Evolutionary conservation across 2,888 invertebrate species (phyloP).

Genomic region (Monochamus alternatus): DNA sequence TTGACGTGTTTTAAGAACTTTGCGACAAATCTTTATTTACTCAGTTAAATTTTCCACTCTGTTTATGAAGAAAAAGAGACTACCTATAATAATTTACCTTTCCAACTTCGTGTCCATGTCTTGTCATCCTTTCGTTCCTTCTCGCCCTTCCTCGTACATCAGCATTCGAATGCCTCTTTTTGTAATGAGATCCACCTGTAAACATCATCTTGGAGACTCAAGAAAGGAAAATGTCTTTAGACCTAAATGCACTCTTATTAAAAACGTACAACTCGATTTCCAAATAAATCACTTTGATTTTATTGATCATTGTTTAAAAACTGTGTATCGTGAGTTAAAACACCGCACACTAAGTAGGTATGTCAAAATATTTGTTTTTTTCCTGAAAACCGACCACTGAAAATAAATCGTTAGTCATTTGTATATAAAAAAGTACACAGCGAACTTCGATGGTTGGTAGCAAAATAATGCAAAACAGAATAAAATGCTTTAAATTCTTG

Average conservation of each 20-base stretch:
- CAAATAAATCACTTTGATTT: conserved; percentile 38
- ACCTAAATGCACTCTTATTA: conserved; percentile 36
- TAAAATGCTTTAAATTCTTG: background rate
- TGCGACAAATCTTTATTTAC: too few species aligned
- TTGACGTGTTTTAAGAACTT: too few species aligned
- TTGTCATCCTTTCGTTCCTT: conserved; percentile 60
- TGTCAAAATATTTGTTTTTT: conserved; percentile 15
- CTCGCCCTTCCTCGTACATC: conserved; percentile 57
- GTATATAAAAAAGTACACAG: background rate
- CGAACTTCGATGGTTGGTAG: too few species aligned
- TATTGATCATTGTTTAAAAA: conserved; percentile 39
- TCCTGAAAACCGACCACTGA: conserved; percentile 19
- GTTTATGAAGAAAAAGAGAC: too few species aligned
- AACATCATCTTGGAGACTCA: conserved; percentile 77
- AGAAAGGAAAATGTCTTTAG: conserved; percentile 34
- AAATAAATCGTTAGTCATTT: conserved; percentile 35
- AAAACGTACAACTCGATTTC: conserved; percentile 36
- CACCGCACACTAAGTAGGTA: background rate
- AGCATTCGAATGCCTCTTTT: conserved; percentile 71
- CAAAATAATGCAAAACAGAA: background rate
- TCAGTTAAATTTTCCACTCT: too few species aligned
- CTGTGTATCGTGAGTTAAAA: conserved; percentile 6
- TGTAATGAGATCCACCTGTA: conserved; percentile 78
- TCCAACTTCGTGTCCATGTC: conserved; percentile 46
- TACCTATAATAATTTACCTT: conserved; percentile 49